phyloP scores from a whole-genome alignment of 2,888 invertebrate genomes.

The Didymodactylos carnosus region DNA sequence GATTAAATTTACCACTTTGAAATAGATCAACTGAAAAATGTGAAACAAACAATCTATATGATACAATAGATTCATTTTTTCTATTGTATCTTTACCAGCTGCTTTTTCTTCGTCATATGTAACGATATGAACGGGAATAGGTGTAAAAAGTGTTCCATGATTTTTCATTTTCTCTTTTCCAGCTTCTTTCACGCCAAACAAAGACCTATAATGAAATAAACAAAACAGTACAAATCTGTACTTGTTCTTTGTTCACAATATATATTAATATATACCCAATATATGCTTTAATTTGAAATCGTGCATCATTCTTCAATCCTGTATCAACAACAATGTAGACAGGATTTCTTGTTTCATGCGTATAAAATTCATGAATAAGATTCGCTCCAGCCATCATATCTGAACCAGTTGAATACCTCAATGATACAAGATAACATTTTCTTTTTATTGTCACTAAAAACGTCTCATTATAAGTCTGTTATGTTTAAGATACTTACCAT shows the following conservation, averaged over 20 bases:
- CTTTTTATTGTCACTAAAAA: too few species aligned
- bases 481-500: conserved; percentile 53
- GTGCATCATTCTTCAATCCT: conserved; percentile 59
- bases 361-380: conserved; percentile 87
- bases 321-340: conserved; percentile 89
- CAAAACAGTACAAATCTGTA: too few species aligned
- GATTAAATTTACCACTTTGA: conserved; percentile 55
- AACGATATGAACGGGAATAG: conserved; percentile 67
- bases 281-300: conserved; percentile 74
- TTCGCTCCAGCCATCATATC: conserved; percentile 92
- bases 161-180: conserved; percentile 44
- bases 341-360: conserved; percentile 74
- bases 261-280: conserved; percentile 42
- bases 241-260: not conserved
- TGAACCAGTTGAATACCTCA: conserved; percentile 65
- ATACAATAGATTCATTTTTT: not conserved
- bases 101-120: conserved; percentile 71
- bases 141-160: conserved; percentile 63
- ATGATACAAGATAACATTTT: not conserved
- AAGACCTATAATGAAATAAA: conserved; percentile 45
- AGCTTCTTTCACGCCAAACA: conserved; percentile 76
- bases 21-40: conserved; percentile 46
- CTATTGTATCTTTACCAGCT: conserved; percentile 30
- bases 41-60: not conserved
- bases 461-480: not conserved